Percentiles rank a stretch among this genome's conserved stretches.
Conservation (phyloP, 2,113 vertebrate species). For the Brienomyrus longianalis region DNA sequence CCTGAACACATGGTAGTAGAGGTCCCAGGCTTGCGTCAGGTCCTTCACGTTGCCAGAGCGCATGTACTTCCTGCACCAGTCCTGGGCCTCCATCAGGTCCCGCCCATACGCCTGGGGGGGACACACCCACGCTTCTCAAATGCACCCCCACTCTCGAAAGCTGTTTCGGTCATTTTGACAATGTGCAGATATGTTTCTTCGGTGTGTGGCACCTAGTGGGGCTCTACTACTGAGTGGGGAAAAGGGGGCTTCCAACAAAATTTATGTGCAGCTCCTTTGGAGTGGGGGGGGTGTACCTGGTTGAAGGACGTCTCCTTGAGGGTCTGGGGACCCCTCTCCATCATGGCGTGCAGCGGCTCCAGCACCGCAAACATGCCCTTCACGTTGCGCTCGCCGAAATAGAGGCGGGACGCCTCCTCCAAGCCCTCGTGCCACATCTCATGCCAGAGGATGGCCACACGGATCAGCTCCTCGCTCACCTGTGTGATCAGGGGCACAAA, state of each 20-base stretch:
- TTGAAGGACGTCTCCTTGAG: conserved; percentile 98
- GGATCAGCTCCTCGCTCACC: conserved; percentile 97
- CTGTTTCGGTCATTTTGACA: not conserved
- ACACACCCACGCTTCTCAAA: conserved; percentile 9
- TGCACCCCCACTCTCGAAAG: not conserved
- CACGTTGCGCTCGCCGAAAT: conserved; percentile 95
- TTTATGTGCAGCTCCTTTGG: not conserved
- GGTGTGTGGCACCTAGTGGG: not conserved
- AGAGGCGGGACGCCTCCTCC: conserved; percentile 91
- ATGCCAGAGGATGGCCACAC: conserved; percentile 96
- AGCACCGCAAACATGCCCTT: conserved; percentile 98
- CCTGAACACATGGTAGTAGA: conserved; percentile 96
- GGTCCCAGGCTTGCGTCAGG: conserved; percentile 96
- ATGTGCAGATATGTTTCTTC: not conserved
- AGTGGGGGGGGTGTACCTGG: conserved; percentile 65
- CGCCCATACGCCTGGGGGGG: conserved; percentile 85
- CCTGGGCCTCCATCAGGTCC: conserved; percentile 97
- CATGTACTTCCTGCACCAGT: conserved; percentile 99
- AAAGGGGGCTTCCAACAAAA: not conserved
- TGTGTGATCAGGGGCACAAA: conserved; percentile 35
- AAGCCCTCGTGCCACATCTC: conserved; percentile 99
- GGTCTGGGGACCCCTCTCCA: conserved; percentile 95
- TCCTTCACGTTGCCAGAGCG: conserved; percentile 97
- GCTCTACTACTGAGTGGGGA: not conserved
- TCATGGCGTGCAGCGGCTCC: conserved; percentile 96